Base-by-base conservation (phyloP, 2,888 invertebrate genomes). In the Thymelicus acteon region DNA sequence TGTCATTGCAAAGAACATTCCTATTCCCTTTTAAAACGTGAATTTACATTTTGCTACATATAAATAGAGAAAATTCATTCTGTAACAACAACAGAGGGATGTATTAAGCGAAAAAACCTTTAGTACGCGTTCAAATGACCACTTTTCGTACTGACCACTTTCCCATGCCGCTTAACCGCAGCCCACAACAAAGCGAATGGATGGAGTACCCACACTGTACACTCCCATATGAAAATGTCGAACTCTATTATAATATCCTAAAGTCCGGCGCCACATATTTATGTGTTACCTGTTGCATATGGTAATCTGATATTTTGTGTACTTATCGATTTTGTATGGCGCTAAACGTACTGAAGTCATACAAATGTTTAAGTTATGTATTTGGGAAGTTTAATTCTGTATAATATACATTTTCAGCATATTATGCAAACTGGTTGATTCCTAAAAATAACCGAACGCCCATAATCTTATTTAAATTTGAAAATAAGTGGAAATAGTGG, bases 191-290 rank as follows among this genome's bases (percentile, higher is more conserved):
- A 47, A 58, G 66, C 44, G n/a, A 19, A 31, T 58, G n/a, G 48
- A 31, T 48, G 10, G 48, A 62, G 49, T 24, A 62, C n/a, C 31
- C 6, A 19, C 19, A 19, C 19, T 19, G 19, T 19, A 19, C n/a
- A 48, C 6, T 24, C 37, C n/a, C 37, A 47, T 66, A 24, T n/a
- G 12, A 58, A 66, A 66, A 49, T 49, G 15, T 6, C 15, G 48
- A n/a, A 5, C n/a, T 1, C 13, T 49, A 49, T 49, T 49, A 49
- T 49, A 49, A 49, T 49, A 49, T 15, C 58, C 63, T 47, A 47
- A 12, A 39, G 57, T 7, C 58, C 63, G 69, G 48, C 57, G 63
- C 63, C 69, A 48, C 44, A 47, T 48, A 44, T 68, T 67, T 67
- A 67, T 67, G 61, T 60, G 47, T 57, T 37, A 15, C 57, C 62